phyloP scores from a whole-genome alignment of 2,888 invertebrate species.

The Ferdinandea cuprea region DNA sequence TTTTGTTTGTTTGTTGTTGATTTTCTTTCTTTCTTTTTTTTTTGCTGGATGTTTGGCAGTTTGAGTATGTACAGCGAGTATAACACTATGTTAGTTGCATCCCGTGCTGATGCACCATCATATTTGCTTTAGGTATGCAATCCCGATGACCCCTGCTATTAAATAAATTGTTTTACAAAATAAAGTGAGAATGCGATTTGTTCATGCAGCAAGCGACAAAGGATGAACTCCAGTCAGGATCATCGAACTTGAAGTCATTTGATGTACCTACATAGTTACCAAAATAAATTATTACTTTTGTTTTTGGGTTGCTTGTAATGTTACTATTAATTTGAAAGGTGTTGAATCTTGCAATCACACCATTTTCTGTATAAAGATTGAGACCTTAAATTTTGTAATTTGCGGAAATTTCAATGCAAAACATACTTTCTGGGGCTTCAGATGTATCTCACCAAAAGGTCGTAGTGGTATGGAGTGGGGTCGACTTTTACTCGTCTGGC shows the following conservation, averaged over 20 bases:
- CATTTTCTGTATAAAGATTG: too few relatives aligned
- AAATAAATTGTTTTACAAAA: slow-evolving; percentile 59
- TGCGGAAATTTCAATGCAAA: too few relatives aligned
- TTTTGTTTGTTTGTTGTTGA: slow-evolving; percentile 9
- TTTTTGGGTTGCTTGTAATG: too few relatives aligned
- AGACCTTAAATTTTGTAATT: too few relatives aligned
- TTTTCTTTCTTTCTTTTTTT: slow-evolving; percentile 2
- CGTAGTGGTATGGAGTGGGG: too few relatives aligned
- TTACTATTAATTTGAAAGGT: too few relatives aligned
- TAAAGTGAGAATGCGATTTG: slow-evolving; percentile 41
- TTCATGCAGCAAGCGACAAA: slow-evolving; percentile 8
- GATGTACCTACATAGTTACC: too few relatives aligned
- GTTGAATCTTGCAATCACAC: too few relatives aligned
- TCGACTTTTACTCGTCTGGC: too few relatives aligned
- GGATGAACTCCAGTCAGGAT: not conserved
- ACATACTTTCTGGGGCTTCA: too few relatives aligned
- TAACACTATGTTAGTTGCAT: slow-evolving; percentile 16
- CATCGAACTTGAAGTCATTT: not conserved
- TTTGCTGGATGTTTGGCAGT: slow-evolving; percentile 31
- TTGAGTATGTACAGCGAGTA: not conserved
- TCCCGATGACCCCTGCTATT: slow-evolving; percentile 60
- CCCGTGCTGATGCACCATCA: slow-evolving; percentile 16
- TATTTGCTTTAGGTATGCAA: slow-evolving; percentile 20
- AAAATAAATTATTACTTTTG: too few relatives aligned
- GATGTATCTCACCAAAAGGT: too few relatives aligned